Base-by-base conservation (phyloP, 1,140 invertebrate species). In the Heliconius congener region DNA sequence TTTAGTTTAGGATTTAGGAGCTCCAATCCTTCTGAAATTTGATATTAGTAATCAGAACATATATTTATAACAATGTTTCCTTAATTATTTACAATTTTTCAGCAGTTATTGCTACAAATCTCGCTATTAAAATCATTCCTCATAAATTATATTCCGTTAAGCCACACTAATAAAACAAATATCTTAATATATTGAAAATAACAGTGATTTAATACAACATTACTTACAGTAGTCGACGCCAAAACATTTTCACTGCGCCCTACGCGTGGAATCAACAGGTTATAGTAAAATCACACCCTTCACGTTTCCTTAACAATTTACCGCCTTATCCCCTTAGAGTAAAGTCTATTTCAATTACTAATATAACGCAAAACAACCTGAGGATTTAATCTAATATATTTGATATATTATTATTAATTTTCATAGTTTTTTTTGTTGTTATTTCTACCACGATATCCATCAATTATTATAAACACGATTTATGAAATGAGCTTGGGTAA, bases 241-340 rank as follows among this genome's bases (percentile, higher is more conserved):
- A 92, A 87, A 91, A 91, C 91, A 93, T 94, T 78, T 90, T 91
- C 89, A 85, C 87, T 74, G 81, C 73, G 84, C 86, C 85, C 85
- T 89, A 88, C 81, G 71, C 81, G 74, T 66, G 34, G 83, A 89
- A 88, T 91, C 92, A 94, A 94, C 93, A 94, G 91, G 93, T 94
- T 92, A 89, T 88, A 87, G 83, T 84, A 86, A 89, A 89, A 88
- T 88, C 87, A 93, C 91, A 91, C 90, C 90, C 90, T 85, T 79
- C 79, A 34, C 57, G 76, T 82, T 83, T 84, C 76, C 82, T 84
- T 86, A 86, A 82, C 88, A 89, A 93, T 85, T 89, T 86, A 78
- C 84, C 81, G 86, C 91, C 90, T 86, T 94, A 91, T 82, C 78
- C 79, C 87, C 71, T 76, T 71, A 80, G 70, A 78, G 76, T 81